These are phyloP conservation scores for Adineta ricciae DNA, from an alignment of 2,888 invertebrate species.

Conservation along the genomic window DNA sequence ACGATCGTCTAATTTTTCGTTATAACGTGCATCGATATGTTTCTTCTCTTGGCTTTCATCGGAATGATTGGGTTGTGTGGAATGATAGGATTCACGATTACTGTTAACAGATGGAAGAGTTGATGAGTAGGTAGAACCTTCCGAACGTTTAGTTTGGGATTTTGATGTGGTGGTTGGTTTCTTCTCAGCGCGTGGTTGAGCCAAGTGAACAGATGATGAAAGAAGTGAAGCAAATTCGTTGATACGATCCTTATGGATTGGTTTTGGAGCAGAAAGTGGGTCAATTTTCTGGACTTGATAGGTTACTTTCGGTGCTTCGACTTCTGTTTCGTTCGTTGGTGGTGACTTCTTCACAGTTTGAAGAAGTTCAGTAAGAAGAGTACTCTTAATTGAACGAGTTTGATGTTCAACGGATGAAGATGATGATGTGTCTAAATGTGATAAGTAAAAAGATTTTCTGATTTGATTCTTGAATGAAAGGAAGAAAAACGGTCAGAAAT, in stretches of 20 bases:
- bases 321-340: background rate
- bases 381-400: background rate
- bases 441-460: background rate
- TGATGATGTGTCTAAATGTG: background rate
- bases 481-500: background rate
- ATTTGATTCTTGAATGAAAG: background rate
- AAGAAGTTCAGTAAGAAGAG: background rate
- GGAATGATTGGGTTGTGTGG: background rate
- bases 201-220: background rate
- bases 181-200: background rate
- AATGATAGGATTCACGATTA: background rate
- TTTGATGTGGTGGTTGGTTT: too few relatives aligned
- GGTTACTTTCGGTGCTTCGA: background rate
- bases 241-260: background rate
- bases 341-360: background rate
- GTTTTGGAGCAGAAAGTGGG: background rate
- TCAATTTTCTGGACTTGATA: background rate
- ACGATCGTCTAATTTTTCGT: slow-evolving; percentile 3
- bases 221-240: background rate
- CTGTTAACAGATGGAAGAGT: background rate
- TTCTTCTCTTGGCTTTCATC: background rate
- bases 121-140: background rate
- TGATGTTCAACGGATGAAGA: background rate
- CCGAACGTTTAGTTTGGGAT: background rate
- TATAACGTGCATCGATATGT: slow-evolving; percentile 22